Conservation (phyloP, 2,797 vertebrate species). For the Hydrophis major region DNA sequence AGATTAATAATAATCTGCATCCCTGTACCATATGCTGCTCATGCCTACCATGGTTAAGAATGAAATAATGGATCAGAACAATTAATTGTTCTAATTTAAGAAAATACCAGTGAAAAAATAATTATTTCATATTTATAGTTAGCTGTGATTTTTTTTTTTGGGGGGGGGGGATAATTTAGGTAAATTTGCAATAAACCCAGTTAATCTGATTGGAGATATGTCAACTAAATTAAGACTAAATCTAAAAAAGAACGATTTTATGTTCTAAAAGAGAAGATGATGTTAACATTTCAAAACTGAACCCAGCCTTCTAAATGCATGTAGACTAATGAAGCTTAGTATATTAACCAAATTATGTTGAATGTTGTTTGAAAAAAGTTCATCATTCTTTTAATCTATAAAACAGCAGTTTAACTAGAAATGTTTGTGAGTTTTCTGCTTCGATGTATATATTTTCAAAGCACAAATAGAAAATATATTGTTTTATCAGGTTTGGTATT, state of each 20-base stretch:
- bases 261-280: slow-evolving; percentile 37
- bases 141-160: slow-evolving; percentile 1
- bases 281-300: slow-evolving; percentile 55
- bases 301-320: slow-evolving; percentile 48
- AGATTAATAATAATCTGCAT: background rate
- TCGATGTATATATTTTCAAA: slow-evolving; percentile 37
- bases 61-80: slow-evolving; percentile 26
- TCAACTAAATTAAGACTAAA: slow-evolving; percentile 53
- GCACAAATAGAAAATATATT: slow-evolving; percentile 15
- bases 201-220: slow-evolving; percentile 47
- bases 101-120: slow-evolving; percentile 43
- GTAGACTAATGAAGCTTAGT: slow-evolving; percentile 56
- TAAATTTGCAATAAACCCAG: slow-evolving; percentile 26
- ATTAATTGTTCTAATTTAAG: slow-evolving; percentile 17
- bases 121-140: slow-evolving; percentile 54
- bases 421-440: slow-evolving; percentile 37
- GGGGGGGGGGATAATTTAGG: slow-evolving; percentile 15
- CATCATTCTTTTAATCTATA: slow-evolving; percentile 50
- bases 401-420: slow-evolving; percentile 33
- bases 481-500: background rate
- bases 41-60: background rate
- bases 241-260: slow-evolving; percentile 36
- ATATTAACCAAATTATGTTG: slow-evolving; percentile 51
- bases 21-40: background rate
- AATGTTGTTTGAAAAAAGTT: slow-evolving; percentile 34